Conservation (phyloP, 2,113 vertebrate species). For the Marmota monax region DNA sequence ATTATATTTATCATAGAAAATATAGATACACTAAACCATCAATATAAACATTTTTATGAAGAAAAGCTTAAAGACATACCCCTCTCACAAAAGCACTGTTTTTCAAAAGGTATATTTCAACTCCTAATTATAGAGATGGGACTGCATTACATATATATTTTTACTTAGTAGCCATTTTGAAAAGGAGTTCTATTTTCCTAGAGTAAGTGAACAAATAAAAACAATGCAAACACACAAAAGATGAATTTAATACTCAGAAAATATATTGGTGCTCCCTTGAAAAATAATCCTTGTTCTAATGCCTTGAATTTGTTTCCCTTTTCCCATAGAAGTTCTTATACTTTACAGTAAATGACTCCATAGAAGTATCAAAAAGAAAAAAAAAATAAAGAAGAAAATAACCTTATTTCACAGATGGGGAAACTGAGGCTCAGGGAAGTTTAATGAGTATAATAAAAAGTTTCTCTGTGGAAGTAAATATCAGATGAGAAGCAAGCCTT, state of each 20-base stretch:
- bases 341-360: neutral
- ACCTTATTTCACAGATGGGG: neutral
- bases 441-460: neutral
- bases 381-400: neutral
- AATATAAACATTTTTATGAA: neutral
- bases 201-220: conserved; percentile 33
- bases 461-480: conserved; percentile 6
- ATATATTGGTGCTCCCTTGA: neutral
- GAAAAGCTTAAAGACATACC: neutral
- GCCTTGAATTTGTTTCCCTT: neutral
- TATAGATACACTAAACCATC: neutral
- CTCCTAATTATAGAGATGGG: neutral
- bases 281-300: neutral
- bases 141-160: neutral
- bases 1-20: conserved; percentile 12
- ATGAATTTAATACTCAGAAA: conserved; percentile 32
- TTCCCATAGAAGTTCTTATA: neutral
- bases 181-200: conserved; percentile 52
- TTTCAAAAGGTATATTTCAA: neutral
- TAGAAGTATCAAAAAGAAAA: neutral
- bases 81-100: neutral
- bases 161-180: neutral
- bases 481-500: neutral
- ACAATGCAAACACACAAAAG: neutral
- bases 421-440: conserved; percentile 27